Percentiles rank a stretch among this genome's conserved stretches.
Evolutionary conservation across 2,797 vertebrate species (phyloP).

Genomic region (Enteromius afrohamiltoni): DNA sequence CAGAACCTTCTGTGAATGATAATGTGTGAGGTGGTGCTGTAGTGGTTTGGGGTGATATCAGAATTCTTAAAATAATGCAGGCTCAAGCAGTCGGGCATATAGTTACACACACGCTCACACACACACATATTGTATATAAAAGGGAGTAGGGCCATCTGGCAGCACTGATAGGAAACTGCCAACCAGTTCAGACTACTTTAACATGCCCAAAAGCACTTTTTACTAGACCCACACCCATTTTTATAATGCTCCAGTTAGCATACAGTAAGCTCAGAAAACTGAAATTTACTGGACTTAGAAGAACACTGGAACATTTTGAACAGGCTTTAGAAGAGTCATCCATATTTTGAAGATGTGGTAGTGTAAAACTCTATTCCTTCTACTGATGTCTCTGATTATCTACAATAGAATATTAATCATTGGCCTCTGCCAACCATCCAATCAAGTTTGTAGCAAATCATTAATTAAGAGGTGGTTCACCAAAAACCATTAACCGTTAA

Average conservation of each 20-base stretch:
- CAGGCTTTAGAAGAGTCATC: neutral
- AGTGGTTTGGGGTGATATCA: constrained; percentile 28
- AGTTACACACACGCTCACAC: neutral
- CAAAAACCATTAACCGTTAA: too few relatives aligned
- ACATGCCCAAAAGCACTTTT: constrained; percentile 39
- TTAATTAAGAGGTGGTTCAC: neutral
- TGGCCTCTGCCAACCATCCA: neutral
- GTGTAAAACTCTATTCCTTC: neutral
- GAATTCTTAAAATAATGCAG: constrained; percentile 28
- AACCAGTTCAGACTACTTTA: constrained; percentile 40
- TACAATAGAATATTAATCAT: neutral
- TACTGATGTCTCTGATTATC: neutral
- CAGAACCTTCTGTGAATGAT: constrained; percentile 52
- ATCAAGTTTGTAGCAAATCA: neutral
- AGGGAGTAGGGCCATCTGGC: constrained; percentile 47
- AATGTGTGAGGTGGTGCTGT: constrained; percentile 21
- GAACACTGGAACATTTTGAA: neutral
- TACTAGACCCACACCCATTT: constrained; percentile 27
- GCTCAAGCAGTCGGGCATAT: neutral
- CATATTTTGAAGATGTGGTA: neutral
- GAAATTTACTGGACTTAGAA: neutral
- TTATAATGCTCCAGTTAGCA: constrained; percentile 21
- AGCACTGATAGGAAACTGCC: constrained; percentile 45
- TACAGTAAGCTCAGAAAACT: constrained; percentile 16
- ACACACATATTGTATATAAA: neutral